Evolutionary conservation across 2,888 invertebrate genomes (phyloP).

Genomic region (Tyria jacobaeae): DNA sequence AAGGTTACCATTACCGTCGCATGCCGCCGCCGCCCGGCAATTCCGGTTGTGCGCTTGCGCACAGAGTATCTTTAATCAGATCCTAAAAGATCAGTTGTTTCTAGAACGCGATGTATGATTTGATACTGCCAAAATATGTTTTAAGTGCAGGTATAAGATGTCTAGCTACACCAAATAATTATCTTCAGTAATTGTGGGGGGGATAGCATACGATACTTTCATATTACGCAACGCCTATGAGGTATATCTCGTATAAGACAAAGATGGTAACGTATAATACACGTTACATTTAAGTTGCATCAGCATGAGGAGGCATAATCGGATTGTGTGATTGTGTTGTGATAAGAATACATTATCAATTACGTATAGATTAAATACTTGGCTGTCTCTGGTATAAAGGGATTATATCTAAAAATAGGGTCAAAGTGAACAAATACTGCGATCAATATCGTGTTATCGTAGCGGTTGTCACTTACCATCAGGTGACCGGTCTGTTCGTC

Average conservation of each 20-base stretch:
- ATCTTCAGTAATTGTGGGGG: neutral
- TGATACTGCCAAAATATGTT: constrained; percentile 8
- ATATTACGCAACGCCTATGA: constrained; percentile 5
- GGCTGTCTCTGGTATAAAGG: neutral
- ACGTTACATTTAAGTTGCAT: constrained; percentile 11
- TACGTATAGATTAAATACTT: neutral
- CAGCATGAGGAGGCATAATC: constrained; percentile 11
- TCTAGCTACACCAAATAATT: neutral
- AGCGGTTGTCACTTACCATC: too few relatives aligned
- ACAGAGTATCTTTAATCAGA: constrained; percentile 79
- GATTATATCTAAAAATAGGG: neutral
- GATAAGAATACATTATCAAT: neutral
- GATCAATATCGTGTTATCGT: neutral
- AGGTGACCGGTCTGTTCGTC: too few relatives aligned
- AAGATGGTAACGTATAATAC: constrained; percentile 14
- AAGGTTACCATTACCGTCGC: constrained; percentile 78
- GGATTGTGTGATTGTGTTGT: neutral
- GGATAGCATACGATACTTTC: neutral
- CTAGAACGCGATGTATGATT: constrained; percentile 53
- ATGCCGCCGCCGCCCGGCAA: constrained; percentile 61
- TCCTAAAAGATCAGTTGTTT: constrained; percentile 77
- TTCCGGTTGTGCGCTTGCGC: constrained; percentile 80
- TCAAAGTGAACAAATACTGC: neutral
- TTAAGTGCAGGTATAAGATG: constrained; percentile 1
- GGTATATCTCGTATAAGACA: neutral